Base-by-base conservation (phyloP, 1,140 invertebrate species). In the Brachionus rotundiformis region DNA sequence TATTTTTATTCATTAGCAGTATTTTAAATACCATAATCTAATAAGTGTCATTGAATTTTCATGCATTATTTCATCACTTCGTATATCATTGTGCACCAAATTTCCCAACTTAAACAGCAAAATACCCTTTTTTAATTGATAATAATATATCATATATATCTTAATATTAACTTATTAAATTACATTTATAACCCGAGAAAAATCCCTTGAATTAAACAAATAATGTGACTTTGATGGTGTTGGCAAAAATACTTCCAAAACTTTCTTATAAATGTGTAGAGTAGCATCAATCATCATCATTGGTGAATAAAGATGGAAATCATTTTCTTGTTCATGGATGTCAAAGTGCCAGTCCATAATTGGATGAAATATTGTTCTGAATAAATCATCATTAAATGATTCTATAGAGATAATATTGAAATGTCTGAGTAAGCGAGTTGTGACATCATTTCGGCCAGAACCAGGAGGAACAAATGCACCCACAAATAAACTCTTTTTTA, bases 221-320 rank as follows among this genome's bases (percentile, higher is more conserved):
- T 98, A 97, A 88, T 96, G 95, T 1, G 93, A 95, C 85, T 96
- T 96, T 1, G 93, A 90, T 0, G 94, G 94, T 1, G 94, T 97
- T 4, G 96, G 95, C 61, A 96, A 87, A 27, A 98, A 89, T 6
- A 25, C 25, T 39, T 71, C 63, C 13, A 27, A 23, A 41, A 68
- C 81, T 59, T 19, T 82, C 3, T 75, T 76, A 13, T 79, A 82
- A 25, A 82, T 29, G 16, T 77, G 19, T 36, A 76, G 11, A 31
- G 59, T 75, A 47, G 81, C 36, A 19, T 82, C 44, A 19, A 61
- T 81, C 2, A 80, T 54, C 47, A 81, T 39, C 54, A 79, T 79
- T 79, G 76, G 47, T 10, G 59, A 79, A 33, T 27, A 63, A 29
- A 7, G 13, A 33, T 68, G 79, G 41, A 33, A 77, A 25, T 54